A percentile compares a stretch with the other conserved stretches of the same genome.
Conservation (phyloP, 1,140 invertebrate genomes). For the Pinna nobilis region DNA sequence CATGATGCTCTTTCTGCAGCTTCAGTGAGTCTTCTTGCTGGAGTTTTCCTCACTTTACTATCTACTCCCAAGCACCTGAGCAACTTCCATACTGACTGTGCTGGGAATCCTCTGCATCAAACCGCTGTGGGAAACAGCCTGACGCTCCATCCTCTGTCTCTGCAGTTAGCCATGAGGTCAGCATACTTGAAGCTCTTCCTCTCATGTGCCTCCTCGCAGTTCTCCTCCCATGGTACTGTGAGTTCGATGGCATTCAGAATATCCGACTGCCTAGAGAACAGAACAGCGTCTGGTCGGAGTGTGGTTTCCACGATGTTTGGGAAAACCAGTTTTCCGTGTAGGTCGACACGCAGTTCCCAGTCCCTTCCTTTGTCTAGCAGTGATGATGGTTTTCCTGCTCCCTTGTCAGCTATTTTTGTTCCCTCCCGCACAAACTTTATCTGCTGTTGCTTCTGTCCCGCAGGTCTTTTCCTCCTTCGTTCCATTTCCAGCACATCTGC, state of each 20-base stretch:
- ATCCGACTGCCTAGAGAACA: neutral
- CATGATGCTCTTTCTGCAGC: slow-evolving; percentile 24
- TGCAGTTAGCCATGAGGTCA: no score
- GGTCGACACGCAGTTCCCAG: slow-evolving; percentile 8
- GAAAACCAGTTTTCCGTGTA: slow-evolving; percentile 28
- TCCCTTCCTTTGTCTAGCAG: no score
- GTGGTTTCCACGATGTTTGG: slow-evolving; percentile 13
- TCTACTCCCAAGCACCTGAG: slow-evolving; percentile 9
- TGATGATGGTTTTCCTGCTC: no score
- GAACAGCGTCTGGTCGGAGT: slow-evolving; percentile 1
- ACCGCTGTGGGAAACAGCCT: no score
- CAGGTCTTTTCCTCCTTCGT: neutral
- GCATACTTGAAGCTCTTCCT: slow-evolving; percentile 9
- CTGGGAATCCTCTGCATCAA: slow-evolving; percentile 39
- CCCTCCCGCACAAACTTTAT: neutral
- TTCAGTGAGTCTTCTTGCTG: no score
- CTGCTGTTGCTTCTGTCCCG: neutral
- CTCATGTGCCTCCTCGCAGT: slow-evolving; percentile 17
- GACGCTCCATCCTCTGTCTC: no score
- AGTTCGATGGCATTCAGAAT: slow-evolving; percentile 6
- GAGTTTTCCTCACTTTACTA: slow-evolving; percentile 8
- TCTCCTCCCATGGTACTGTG: slow-evolving; percentile 9
- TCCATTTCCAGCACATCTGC: slow-evolving; percentile 11
- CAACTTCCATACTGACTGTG: slow-evolving; percentile 29
- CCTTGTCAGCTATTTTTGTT: no score